Evolutionary conservation across 2,113 vertebrate species (phyloP).

Genomic region (Anseranas semipalmata): DNA sequence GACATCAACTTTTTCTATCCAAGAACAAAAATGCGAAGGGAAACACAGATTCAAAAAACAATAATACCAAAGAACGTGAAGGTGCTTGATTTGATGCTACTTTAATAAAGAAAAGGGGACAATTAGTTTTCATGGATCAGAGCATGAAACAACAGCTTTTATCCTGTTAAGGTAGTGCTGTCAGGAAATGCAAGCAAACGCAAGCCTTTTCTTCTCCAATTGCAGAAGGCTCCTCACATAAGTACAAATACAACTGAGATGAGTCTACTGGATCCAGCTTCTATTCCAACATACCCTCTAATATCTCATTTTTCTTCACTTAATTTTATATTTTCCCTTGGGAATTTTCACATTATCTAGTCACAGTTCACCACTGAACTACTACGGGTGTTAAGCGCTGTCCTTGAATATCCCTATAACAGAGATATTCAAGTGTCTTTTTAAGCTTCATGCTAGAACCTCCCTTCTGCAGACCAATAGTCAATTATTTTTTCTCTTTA

Average conservation of each 20-base stretch:
- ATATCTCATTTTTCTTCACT: neutral
- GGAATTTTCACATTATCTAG: neutral
- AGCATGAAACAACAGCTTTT: neutral
- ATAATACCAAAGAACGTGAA: neutral
- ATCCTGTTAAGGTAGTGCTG: neutral
- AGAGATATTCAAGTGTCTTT: neutral
- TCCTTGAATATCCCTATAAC: neutral
- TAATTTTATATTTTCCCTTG: neutral
- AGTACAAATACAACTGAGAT: no score
- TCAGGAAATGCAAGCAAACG: neutral
- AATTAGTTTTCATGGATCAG: neutral
- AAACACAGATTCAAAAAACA: neutral
- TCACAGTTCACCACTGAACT: neutral
- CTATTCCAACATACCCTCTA: neutral
- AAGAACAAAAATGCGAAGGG: neutral
- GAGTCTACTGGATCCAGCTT: neutral
- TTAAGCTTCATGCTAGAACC: neutral
- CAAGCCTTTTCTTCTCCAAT: neutral
- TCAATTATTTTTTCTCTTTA: neutral
- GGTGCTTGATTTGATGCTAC: neutral
- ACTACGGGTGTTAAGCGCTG: neutral
- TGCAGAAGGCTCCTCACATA: accelerated
- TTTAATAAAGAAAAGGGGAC: neutral
- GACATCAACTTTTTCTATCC: neutral
- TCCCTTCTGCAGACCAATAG: neutral